These are phyloP conservation scores for Champsocephalus gunnari DNA, from an alignment of 2,797 vertebrate genomes.

Conservation along the genomic window DNA sequence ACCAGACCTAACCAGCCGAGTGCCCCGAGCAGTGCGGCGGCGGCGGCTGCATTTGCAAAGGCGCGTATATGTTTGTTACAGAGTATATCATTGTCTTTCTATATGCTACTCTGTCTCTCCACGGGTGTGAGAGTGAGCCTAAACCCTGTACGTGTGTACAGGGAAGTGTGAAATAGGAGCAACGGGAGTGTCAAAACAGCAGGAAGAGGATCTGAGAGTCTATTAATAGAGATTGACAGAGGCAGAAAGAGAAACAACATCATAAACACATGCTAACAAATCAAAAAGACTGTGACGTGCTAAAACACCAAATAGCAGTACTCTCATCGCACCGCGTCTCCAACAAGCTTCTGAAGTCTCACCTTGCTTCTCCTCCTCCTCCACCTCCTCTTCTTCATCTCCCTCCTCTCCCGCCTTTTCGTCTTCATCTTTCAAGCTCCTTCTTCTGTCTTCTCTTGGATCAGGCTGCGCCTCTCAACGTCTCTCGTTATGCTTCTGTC, in stretches of 20 bases:
- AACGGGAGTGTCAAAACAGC: slow-evolving; percentile 76
- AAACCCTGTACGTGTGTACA: slow-evolving; percentile 25
- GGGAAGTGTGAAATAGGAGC: slow-evolving; percentile 71
- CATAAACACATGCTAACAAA: slow-evolving; percentile 82
- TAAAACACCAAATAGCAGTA: slow-evolving; percentile 72
- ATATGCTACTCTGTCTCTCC: slow-evolving; percentile 42
- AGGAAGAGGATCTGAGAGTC: slow-evolving; percentile 75
- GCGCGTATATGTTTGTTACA: slow-evolving; percentile 11
- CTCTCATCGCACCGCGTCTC: slow-evolving; percentile 72
- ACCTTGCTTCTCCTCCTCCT: slow-evolving; percentile 67
- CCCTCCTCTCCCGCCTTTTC: slow-evolving; percentile 59
- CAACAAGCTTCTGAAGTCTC: slow-evolving; percentile 78
- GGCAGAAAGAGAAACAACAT: slow-evolving; percentile 76
- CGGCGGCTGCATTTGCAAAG: slow-evolving; percentile 36
- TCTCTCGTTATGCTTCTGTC: slow-evolving; percentile 69
- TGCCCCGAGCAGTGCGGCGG: slow-evolving; percentile 36
- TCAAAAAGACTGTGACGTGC: slow-evolving; percentile 78
- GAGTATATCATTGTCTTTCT: slow-evolving; percentile 41
- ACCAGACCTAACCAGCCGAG: slow-evolving; percentile 20
- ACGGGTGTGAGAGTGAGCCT: slow-evolving; percentile 20
- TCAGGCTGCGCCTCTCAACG: slow-evolving; percentile 41
- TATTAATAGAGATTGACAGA: slow-evolving; percentile 82
- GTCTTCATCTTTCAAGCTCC: slow-evolving; percentile 59
- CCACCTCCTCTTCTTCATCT: slow-evolving; percentile 57
- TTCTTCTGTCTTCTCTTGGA: slow-evolving; percentile 45